Evolutionary conservation across 1,140 invertebrate genomes (phyloP), one percentile per base, ranked within the genome.

Genomic region (Hermetia illucens): DNA sequence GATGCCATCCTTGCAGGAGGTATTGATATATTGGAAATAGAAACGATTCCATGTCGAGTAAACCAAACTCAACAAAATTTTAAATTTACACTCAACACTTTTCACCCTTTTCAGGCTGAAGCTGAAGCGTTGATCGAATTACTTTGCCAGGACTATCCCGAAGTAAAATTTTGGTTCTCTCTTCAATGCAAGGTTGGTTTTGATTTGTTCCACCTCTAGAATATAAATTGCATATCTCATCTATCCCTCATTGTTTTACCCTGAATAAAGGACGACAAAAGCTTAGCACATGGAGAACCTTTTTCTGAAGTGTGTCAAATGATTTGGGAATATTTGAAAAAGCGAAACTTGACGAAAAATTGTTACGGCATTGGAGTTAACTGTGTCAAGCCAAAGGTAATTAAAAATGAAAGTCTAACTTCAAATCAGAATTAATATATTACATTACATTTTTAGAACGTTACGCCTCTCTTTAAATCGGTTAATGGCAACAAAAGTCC

Each of bases 291-390:
- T 49, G 83, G 83, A 5, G 82, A 85, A 45, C 67, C 63, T 41
- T 82, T 89, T 41, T 51, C 58, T 44, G 58, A 68, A 39, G 67
- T 45, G 0, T 56, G 46, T 3, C 44, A 10, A 19, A 12, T 13
- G 9, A 30, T 38, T n/a, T 38, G 36, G 64, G 41, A 63, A 63
- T 37, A 79, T 77, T 54, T 81, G 75, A 62, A 67, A 72, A 21
- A 47, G 62, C 15, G 71, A 72, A 48, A 53, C 6, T 33, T 47
- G 12, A 70, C 71, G 3, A 59, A 72, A 20, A 77, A 85, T 58
- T 60, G 91, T 16, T 59, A 84, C 5, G 87, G 79, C 3, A 68
- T 90, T 34, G 88, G 87, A 3, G 71, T 86, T 0, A 92, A 93
- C 58, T 93, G 88, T 57, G 68, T 82, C 5, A 55, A 69, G 16